Evolutionary conservation across 2,113 vertebrate genomes (phyloP), one percentile per base, ranked within the genome.

Genomic region (Bujurquina vittata): DNA sequence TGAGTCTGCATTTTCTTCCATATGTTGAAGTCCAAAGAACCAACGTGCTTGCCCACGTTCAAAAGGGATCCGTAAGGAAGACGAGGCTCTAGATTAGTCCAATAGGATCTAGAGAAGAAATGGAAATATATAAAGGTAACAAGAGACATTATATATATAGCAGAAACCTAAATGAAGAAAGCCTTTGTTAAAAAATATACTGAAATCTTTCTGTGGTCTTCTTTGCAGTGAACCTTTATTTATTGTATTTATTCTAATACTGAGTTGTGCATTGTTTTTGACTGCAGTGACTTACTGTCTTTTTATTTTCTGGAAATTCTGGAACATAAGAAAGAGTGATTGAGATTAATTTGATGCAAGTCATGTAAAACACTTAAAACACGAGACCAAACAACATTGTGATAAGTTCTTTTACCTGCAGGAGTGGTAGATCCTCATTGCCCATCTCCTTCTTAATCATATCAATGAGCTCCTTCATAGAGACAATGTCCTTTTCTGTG

Each of bases 221-320:
- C 65, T 31, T 20, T 4, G 15, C 20, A 49, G 29, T 69, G 3
- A 29, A 31, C 29, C 1, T 69, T 69, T 49, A 49, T 40, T n/a
- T n/a, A n/a, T 49, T 17, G 3, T 1, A 29, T 49, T 49, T 69
- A 31, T 29, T 69, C 40, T 4, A 49, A 20, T 29, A 52, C 43
- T 29, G 46, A 52, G 33, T 60, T 9, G 4, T 6, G 20, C 0
- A 52, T 29, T 31, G 49, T 31, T 69, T 69, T 23, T 31, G 55
- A 61, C 29, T 46, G 3, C 10, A 0, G 49, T 55, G 29, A 93
- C 94, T 90, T 93, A 95, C 95, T 89, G 85, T 82, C 60, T 87
- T 84, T 96, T 96, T 63, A 96, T 69, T 22, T 37, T 56, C 73
- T 91, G 89, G 84, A 95, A 96, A 40, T 96, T 95, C 95, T 96